Evolutionary conservation across 2,113 vertebrate genomes (phyloP), one percentile per base, ranked within the genome.

Genomic region (Petroica traversi): DNA sequence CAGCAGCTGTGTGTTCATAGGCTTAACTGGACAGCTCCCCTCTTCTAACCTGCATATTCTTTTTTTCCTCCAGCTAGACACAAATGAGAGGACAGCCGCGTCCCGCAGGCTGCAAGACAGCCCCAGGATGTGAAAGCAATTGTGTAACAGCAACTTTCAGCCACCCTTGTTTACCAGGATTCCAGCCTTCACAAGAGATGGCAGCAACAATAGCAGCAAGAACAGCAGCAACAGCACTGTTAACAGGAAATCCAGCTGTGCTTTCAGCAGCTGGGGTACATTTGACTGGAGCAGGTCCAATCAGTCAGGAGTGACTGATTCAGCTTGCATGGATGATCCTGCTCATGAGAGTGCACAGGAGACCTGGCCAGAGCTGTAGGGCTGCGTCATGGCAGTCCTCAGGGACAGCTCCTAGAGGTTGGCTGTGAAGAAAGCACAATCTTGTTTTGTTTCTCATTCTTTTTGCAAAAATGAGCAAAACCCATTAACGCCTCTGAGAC

Each of bases 321-420:
- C 26, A 18, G 29, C 3, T 26, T 45, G 13, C 10, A 29, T 0
- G 5, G 33, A 57, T 40, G 19, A 55, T 31, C 5, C 4, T 2
- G 2, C 11, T 87, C 19, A n/a, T 58, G 9, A 6, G 3, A 8
- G 1, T 22, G 26, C 4, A 8, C 25, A 46, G 16, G 12, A 55
- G 24, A 25, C 5, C 16, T 62, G 14, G 31, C 8, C 29, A 64
- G 36, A 57, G 19, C 4, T 69, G 6, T 8, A 63, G 12, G 11
- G 11, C 4, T 74, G 46, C 9, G 3, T n/a, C 14, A n/a, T 8
- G 10, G 2, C 3, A 0, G 36, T 55, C 25, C 17, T 61, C 5
- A 1, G 11, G 23, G 19, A 68, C 19, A 41, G 5, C 13, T 22
- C 12, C 12, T 19, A 14, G 9, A 58, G 15, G 29, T 0, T 2